Conservation (phyloP, 2,113 vertebrate genomes). For the Hydrolagus affinis region DNA sequence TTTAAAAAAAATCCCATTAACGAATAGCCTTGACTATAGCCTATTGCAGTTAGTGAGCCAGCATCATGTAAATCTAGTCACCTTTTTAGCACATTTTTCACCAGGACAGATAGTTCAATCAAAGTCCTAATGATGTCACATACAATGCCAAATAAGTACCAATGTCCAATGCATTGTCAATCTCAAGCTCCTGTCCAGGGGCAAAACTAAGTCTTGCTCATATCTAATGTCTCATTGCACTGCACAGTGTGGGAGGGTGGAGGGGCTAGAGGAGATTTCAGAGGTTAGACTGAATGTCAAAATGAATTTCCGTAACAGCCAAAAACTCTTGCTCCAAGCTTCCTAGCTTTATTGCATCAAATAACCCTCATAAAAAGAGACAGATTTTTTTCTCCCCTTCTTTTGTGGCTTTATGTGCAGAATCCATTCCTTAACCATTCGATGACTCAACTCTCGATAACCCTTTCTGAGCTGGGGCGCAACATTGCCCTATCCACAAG, state of each 20-base stretch:
- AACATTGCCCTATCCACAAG: no score
- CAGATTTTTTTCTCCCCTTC: background rate
- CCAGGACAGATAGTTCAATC: background rate
- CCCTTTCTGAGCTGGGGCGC: background rate
- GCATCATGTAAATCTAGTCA: background rate
- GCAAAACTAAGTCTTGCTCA: conserved; percentile 34
- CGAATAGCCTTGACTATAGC: background rate
- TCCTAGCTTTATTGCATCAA: conserved; percentile 19
- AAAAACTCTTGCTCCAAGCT: conserved; percentile 37
- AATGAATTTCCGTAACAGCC: conserved; percentile 37
- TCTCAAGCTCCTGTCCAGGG: conserved; percentile 32
- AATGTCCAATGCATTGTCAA: conserved; percentile 27
- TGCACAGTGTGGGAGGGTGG: conserved; percentile 26
- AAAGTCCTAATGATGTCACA: background rate
- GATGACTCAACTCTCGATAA: background rate
- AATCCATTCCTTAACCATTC: background rate
- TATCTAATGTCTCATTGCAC: conserved; percentile 37
- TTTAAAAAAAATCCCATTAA: background rate
- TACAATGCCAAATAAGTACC: conserved; percentile 13
- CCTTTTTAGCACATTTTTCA: background rate
- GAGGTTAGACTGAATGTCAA: conserved; percentile 43
- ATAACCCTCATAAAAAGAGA: background rate
- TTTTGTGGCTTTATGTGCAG: background rate
- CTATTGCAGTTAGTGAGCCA: background rate
- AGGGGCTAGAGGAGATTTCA: conserved; percentile 34